Base-by-base conservation (phyloP, 2,888 invertebrate species). In the Drosophila recens region DNA sequence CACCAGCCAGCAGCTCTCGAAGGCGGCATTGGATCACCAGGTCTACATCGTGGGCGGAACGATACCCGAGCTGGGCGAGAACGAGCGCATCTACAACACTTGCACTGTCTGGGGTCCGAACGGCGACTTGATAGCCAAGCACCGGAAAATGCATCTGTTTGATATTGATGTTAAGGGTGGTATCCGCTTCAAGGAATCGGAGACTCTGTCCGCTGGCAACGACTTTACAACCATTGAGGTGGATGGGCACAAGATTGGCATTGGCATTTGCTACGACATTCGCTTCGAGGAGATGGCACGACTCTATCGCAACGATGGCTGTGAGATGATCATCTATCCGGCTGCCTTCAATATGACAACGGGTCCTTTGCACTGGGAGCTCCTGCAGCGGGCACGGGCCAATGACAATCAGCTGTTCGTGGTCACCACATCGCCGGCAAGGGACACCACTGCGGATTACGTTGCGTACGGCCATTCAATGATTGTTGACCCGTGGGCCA, bases 311-410 rank as follows among this genome's bases (percentile, higher is more conserved):
- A 93, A 94, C 51, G 91, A 92, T 82, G 97, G 97, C 0, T 98
- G 98, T 88, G 95, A 97, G 61, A 92, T 98, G 83, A 93, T 99
- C 33, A 93, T 99, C 27, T 99, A 98, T 93, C 99, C 99, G 0
- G 98, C 96, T 30, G 98, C 98, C 1, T 99, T 99, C 93, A 99
- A 98, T 93, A 97, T 97, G 97, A 98, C 97, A 1, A 99, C 99
- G 0, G 99, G 99, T 0, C 98, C 98, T 0, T 93, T 96, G 38
- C 99, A 99, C 92, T 99, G 98, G 98, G 97, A 98, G 90, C 92
- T 98, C 1, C 93, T 99, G 6, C 96, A 95, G 67, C 94, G 97
- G 36, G 94, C 95, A 0, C 94, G 98, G 45, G 98, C 99, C 27
- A 94, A 96, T 54, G 98, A 99, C 93, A 96, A 97, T 91, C 98